Evolutionary conservation across 1,140 invertebrate species (phyloP).

Genomic region (Homarus americanus): DNA sequence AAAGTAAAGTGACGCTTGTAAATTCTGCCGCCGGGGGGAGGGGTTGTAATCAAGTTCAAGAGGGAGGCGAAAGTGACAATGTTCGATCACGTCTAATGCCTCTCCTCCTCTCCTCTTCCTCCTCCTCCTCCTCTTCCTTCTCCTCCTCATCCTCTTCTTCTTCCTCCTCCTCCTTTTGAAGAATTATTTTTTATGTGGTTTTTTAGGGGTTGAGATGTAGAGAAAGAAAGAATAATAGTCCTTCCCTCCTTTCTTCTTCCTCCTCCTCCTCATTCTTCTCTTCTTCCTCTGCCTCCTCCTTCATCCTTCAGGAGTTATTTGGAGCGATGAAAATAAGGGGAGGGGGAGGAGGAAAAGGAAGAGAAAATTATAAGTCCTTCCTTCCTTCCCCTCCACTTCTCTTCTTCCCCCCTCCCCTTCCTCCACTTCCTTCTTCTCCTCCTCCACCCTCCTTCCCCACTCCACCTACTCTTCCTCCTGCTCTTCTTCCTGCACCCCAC

Average conservation of each 20-base stretch:
- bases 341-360: neutral
- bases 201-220: neutral
- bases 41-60: neutral
- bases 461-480: too few species aligned
- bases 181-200: neutral
- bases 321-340: too few species aligned
- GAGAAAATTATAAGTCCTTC: neutral
- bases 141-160: too few species aligned
- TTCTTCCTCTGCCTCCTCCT: neutral
- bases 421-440: neutral
- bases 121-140: neutral
- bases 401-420: neutral
- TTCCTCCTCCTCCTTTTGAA: too few species aligned
- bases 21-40: neutral
- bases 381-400: neutral
- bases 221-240: neutral
- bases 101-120: neutral
- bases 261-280: neutral
- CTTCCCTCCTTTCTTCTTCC: neutral
- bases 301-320: neutral
- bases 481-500: neutral
- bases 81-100: neutral
- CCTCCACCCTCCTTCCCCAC: too few species aligned
- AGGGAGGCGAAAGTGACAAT: neutral
- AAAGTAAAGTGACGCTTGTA: neutral